These are phyloP conservation scores for Drosophila burlai DNA, from an alignment of 1,140 invertebrate genomes.

Conservation along the genomic window DNA sequence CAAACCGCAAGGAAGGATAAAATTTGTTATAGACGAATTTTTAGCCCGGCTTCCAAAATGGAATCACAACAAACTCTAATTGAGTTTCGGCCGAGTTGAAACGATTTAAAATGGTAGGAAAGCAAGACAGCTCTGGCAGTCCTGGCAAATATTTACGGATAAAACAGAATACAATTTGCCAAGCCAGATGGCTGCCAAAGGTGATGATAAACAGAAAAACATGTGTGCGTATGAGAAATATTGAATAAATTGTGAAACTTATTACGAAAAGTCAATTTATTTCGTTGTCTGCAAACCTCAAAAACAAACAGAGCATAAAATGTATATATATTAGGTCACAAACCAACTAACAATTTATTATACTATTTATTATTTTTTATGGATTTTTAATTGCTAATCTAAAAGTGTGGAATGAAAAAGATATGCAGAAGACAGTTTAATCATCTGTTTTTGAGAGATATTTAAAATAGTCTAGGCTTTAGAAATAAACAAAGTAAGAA, in stretches of 20 bases:
- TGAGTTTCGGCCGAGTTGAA: slow-evolving; percentile 63
- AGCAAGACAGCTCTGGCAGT: neutral
- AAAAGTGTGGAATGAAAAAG: too few species aligned
- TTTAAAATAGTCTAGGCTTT: too few species aligned
- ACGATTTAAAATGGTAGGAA: slow-evolving; percentile 60
- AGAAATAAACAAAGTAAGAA: too few species aligned
- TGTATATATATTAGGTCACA: too few species aligned
- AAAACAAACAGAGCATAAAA: neutral
- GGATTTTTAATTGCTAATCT: too few species aligned
- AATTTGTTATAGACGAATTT: slow-evolving; percentile 50
- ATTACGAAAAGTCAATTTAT: neutral
- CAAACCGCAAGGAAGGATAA: slow-evolving; percentile 29
- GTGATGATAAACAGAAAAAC: slow-evolving; percentile 27
- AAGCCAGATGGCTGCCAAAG: slow-evolving; percentile 34
- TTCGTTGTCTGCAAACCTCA: neutral
- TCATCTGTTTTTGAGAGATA: too few species aligned
- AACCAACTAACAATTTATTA: too few species aligned
- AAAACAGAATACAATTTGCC: slow-evolving; percentile 38
- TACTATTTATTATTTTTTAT: neutral
- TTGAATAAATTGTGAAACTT: slow-evolving; percentile 26
- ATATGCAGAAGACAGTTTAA: neutral
- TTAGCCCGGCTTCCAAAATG: slow-evolving; percentile 53
- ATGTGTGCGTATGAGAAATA: slow-evolving; percentile 10
- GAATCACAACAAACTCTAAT: slow-evolving; percentile 79
- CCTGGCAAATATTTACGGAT: slow-evolving; percentile 30